These are phyloP conservation scores for Xestia ashworthii DNA, from an alignment of 2,888 invertebrate species.

Conservation along the genomic window DNA sequence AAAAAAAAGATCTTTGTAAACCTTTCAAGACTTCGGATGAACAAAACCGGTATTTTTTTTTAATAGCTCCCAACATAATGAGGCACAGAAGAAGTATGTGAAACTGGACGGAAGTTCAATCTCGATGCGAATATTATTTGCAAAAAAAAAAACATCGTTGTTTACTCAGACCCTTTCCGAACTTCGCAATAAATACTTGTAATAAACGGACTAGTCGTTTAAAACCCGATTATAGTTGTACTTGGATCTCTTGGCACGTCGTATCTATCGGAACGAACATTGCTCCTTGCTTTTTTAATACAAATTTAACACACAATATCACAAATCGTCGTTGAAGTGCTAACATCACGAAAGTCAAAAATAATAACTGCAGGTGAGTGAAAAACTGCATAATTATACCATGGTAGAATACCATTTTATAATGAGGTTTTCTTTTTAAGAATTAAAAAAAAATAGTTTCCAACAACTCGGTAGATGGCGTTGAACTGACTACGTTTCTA, in stretches of 20 bases:
- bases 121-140: conserved; percentile 42
- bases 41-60: neutral
- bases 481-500: no score
- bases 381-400: no score
- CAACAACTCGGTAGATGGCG: no score
- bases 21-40: neutral
- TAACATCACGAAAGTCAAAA: no score
- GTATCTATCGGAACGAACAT: neutral
- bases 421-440: no score
- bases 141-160: conserved; percentile 20
- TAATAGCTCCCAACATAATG: conserved; percentile 53
- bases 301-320: neutral
- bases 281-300: neutral
- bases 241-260: neutral
- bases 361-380: no score
- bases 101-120: conserved; percentile 47
- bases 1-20: neutral
- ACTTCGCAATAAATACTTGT: conserved; percentile 7
- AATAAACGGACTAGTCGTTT: conserved; percentile 22
- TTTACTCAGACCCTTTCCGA: conserved; percentile 1
- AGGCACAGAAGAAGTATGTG: conserved; percentile 29
- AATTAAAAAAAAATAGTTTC: no score
- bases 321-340: neutral
- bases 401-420: no score
- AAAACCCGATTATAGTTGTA: neutral